These are phyloP conservation scores for Tamandua tetradactyla DNA, from an alignment of 2,797 vertebrate species.

Conservation along the genomic window DNA sequence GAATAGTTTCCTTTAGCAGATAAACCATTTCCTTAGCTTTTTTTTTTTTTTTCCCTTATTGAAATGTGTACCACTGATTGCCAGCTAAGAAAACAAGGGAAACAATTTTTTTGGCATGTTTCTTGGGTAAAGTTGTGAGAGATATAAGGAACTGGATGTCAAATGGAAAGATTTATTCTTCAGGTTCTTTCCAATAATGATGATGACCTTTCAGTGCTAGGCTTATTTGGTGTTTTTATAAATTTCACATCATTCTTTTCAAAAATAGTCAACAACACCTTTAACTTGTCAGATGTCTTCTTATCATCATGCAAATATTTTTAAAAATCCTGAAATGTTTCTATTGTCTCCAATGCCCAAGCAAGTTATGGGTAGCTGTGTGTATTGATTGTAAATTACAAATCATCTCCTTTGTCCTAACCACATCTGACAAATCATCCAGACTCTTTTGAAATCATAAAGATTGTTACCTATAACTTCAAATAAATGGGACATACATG, in stretches of 20 bases:
- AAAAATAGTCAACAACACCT: slow-evolving; percentile 37
- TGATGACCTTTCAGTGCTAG: background rate
- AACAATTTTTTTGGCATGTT: slow-evolving; percentile 16
- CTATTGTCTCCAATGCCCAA: background rate
- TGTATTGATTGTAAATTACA: background rate
- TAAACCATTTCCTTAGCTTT: background rate
- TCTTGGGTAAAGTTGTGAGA: slow-evolving; percentile 41
- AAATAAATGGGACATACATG: background rate
- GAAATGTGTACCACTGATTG: background rate
- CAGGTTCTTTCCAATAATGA: background rate
- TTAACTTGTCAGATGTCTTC: background rate
- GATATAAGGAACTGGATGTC: background rate
- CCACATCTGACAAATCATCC: background rate
- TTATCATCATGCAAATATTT: background rate
- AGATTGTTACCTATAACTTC: background rate
- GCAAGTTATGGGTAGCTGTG: background rate
- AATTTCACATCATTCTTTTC: slow-evolving; percentile 37
- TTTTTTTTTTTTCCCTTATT: background rate
- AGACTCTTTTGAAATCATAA: background rate
- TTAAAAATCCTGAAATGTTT: background rate
- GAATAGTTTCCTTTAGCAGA: background rate
- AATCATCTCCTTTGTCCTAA: background rate
- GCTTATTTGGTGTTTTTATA: background rate
- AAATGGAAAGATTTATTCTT: background rate
- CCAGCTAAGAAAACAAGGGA: background rate